Evolutionary conservation across 2,113 vertebrate genomes (phyloP).

Genomic region (Telmatochromis sp.): DNA sequence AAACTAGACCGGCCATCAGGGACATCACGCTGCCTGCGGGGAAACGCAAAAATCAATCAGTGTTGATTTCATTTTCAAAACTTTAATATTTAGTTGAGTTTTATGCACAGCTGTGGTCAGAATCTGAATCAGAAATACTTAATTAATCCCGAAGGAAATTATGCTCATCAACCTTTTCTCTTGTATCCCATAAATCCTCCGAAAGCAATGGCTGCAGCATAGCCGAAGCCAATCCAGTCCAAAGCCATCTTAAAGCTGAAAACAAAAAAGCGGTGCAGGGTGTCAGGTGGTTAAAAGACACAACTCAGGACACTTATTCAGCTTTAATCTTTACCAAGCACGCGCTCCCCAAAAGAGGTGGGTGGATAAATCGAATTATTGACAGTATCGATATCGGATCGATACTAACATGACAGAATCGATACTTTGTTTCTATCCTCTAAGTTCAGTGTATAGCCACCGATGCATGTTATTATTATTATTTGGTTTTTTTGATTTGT

Average conservation of each 20-base stretch:
- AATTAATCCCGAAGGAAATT: not conserved
- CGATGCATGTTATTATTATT: not conserved
- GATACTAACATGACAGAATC: not conserved
- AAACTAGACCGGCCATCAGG: conserved; percentile 81
- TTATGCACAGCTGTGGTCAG: not conserved
- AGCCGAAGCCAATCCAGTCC: conserved; percentile 88
- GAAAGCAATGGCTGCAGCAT: conserved; percentile 76
- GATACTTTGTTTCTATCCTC: not conserved
- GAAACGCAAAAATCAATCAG: not conserved
- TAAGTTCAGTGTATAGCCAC: not conserved
- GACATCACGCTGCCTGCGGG: conserved; percentile 82
- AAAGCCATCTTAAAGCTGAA: conserved; percentile 64
- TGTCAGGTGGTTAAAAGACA: not conserved
- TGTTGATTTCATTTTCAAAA: not conserved
- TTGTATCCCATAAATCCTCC: conserved; percentile 86
- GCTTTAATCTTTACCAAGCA: not conserved
- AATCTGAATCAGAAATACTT: not conserved
- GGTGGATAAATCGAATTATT: not conserved
- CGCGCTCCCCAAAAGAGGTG: not conserved
- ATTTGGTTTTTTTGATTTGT: not conserved
- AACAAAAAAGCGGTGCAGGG: not conserved
- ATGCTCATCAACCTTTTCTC: conserved; percentile 75
- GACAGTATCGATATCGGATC: not conserved
- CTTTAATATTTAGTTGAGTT: not conserved
- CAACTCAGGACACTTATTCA: not conserved